Percentiles rank a stretch among this genome's conserved stretches.
Evolutionary conservation across 2,113 vertebrate species (phyloP).

Genomic region (Ivindomyrus marchei): DNA sequence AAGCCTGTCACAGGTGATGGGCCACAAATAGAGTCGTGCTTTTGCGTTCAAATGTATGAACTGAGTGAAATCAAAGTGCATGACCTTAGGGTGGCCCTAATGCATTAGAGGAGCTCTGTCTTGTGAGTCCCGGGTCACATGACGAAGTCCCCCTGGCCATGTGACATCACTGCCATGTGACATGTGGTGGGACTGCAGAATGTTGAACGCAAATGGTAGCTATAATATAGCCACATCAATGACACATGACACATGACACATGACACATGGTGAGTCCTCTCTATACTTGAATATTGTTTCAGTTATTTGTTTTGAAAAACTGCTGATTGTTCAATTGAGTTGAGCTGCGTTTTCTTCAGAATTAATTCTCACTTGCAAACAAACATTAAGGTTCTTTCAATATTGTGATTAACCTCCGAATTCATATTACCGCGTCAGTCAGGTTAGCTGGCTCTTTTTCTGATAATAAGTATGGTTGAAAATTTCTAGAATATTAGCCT

Average conservation of each 20-base stretch:
- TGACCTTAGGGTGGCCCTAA: conserved; percentile 8
- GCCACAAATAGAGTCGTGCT: background rate
- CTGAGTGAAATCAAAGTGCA: background rate
- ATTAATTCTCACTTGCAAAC: background rate
- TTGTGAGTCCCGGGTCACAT: background rate
- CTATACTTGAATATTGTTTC: background rate
- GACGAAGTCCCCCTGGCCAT: background rate
- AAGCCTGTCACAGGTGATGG: background rate
- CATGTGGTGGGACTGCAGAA: background rate
- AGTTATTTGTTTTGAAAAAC: conserved; percentile 50
- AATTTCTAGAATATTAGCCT: background rate
- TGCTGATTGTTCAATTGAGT: conserved; percentile 58
- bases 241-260: no score
- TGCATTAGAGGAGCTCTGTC: background rate
- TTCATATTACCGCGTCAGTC: background rate
- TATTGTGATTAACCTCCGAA: background rate
- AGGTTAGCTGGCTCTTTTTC: background rate
- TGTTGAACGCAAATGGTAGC: background rate
- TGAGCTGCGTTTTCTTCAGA: conserved; percentile 50
- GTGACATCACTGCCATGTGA: conserved; percentile 40
- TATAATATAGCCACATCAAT: background rate
- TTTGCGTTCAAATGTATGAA: conserved; percentile 2
- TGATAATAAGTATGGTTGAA: background rate
- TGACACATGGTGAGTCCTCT: conserved; percentile 22
- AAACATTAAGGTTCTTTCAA: background rate